phyloP scores from a whole-genome alignment of 2,113 vertebrate species.

The Melozone crissalis region DNA sequence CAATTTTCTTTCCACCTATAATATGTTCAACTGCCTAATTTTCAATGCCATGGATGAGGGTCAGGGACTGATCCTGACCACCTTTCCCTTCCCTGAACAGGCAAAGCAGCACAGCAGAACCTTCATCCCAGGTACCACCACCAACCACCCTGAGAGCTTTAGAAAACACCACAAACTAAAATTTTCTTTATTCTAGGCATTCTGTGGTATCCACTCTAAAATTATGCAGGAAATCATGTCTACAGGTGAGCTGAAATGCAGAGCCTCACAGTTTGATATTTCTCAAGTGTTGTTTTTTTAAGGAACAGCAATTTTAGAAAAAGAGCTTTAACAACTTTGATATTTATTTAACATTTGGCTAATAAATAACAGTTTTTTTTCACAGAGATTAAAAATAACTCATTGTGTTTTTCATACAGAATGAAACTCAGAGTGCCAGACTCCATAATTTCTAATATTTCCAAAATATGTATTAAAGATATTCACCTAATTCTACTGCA shows the following conservation, averaged over 20 bases:
- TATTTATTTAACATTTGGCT: conserved; percentile 36
- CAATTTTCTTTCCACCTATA: not conserved
- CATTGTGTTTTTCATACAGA: not conserved
- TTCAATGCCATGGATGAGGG: not conserved
- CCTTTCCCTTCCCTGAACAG: not conserved
- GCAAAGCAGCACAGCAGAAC: not conserved
- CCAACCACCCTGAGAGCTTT: not conserved
- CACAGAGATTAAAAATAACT: not conserved
- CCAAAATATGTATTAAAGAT: not conserved
- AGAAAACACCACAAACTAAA: not conserved
- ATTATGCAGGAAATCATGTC: not conserved
- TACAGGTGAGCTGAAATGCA: not conserved
- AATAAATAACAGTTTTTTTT: conserved; percentile 29
- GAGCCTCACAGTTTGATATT: not conserved
- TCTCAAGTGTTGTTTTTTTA: conserved; percentile 1
- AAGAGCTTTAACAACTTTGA: not conserved
- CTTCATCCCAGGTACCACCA: not conserved
- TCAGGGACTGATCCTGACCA: not conserved
- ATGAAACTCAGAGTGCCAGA: not conserved
- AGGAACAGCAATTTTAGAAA: not conserved
- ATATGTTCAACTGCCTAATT: not conserved
- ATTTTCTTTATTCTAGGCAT: not conserved
- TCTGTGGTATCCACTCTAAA: not conserved
- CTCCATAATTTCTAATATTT: not conserved
- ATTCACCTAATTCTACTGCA: not conserved